Percentiles rank a stretch among this genome's conserved stretches.
Evolutionary conservation across 2,888 invertebrate genomes (phyloP).

Genomic region (Furcula furcula): DNA sequence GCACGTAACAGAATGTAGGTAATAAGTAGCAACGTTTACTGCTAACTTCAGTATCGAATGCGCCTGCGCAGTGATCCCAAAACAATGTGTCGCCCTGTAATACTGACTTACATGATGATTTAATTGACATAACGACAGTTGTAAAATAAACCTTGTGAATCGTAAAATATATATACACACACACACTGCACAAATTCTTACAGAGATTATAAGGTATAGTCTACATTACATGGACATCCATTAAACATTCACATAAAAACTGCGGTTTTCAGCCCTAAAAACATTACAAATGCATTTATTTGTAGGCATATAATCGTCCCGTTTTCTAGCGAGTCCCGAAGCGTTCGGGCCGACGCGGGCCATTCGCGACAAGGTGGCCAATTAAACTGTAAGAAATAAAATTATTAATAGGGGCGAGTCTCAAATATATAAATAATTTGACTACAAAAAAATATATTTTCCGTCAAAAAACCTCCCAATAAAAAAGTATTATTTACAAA

Average conservation of each 20-base stretch:
- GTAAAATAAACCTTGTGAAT: slow-evolving; percentile 44
- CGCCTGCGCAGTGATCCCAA: slow-evolving; percentile 23
- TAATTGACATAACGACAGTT: slow-evolving; percentile 60
- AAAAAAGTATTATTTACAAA: neutral
- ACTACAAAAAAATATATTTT: neutral
- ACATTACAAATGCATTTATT: slow-evolving; percentile 63
- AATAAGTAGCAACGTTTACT: too few relatives aligned
- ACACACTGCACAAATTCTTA: slow-evolving; percentile 21
- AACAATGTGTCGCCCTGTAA: slow-evolving; percentile 64
- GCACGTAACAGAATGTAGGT: too few relatives aligned
- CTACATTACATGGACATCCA: slow-evolving; percentile 51
- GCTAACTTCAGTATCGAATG: too few relatives aligned
- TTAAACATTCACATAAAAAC: slow-evolving; percentile 75
- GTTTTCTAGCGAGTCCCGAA: slow-evolving; percentile 13
- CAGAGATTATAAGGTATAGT: slow-evolving; percentile 50
- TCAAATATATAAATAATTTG: neutral
- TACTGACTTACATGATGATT: slow-evolving; percentile 69
- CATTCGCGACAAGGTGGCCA: slow-evolving; percentile 25
- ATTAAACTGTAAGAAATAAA: slow-evolving; percentile 63
- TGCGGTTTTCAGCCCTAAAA: slow-evolving; percentile 72
- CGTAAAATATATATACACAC: slow-evolving; percentile 31
- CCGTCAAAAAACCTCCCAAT: neutral
- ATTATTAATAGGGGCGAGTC: slow-evolving; percentile 9
- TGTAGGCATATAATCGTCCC: slow-evolving; percentile 36
- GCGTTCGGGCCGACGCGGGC: slow-evolving; percentile 20